A percentile compares a stretch with the other conserved stretches of the same genome.
These are phyloP conservation scores for Ceratothoa steindachneri DNA, from an alignment of 2,888 invertebrate species.

Conservation along the genomic window DNA sequence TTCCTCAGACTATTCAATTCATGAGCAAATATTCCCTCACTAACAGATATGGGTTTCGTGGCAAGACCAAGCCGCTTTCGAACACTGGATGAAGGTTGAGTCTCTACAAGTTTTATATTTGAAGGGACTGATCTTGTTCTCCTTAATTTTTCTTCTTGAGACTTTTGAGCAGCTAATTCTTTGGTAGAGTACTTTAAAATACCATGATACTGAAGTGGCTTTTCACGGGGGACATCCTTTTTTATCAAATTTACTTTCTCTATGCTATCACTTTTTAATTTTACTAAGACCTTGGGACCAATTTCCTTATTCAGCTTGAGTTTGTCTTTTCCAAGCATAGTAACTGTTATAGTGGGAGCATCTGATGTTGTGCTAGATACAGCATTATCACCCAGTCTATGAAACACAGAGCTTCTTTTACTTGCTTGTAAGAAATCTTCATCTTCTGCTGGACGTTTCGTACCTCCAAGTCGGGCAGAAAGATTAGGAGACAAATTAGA, in stretches of 20 bases:
- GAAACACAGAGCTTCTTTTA: slow-evolving; percentile 43
- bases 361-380: slow-evolving; percentile 44
- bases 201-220: slow-evolving; percentile 41
- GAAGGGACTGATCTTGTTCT: not conserved
- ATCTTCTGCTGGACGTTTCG: slow-evolving; percentile 23
- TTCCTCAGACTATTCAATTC: slow-evolving; percentile 18
- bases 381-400: slow-evolving; percentile 43
- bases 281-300: not conserved
- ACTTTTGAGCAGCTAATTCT: slow-evolving; percentile 23
- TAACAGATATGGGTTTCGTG: slow-evolving; percentile 8
- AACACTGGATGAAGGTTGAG: slow-evolving; percentile 32
- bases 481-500: slow-evolving; percentile 25
- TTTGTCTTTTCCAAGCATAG: slow-evolving; percentile 38
- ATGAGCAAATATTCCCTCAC: slow-evolving; percentile 46
- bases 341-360: slow-evolving; percentile 40
- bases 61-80: slow-evolving; percentile 25
- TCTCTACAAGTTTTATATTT: slow-evolving; percentile 16
- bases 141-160: not conserved
- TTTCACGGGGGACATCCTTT: slow-evolving; percentile 15
- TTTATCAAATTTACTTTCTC: slow-evolving; percentile 12
- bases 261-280: not conserved
- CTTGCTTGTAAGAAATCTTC: slow-evolving; percentile 11
- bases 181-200: slow-evolving; percentile 41
- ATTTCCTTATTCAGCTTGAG: not conserved
- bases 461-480: slow-evolving; percentile 28